Evolutionary conservation across 2,797 vertebrate species (phyloP).

Genomic region (Artibeus lituratus): DNA sequence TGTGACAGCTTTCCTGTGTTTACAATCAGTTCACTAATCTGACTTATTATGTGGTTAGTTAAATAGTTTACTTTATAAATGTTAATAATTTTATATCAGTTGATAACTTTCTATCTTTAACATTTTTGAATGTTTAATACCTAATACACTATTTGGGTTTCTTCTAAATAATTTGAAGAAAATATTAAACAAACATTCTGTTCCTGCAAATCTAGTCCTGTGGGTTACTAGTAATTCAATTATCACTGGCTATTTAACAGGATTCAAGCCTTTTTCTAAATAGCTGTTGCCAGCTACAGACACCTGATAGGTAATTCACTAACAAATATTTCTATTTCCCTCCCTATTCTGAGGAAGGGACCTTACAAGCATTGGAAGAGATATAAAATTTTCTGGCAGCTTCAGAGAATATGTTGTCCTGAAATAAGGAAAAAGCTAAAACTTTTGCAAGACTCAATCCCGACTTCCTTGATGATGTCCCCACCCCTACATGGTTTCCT

Average conservation of each 20-base stretch:
- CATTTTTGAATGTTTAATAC: slow-evolving; percentile 3
- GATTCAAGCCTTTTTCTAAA: neutral
- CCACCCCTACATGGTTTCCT: neutral
- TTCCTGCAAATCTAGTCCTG: neutral
- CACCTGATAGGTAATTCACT: neutral
- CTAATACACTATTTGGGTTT: neutral
- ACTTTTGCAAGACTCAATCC: neutral
- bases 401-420: neutral
- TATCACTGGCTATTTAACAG: neutral
- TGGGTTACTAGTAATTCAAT: neutral
- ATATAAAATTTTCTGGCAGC: neutral
- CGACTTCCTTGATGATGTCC: neutral
- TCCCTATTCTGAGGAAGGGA: neutral
- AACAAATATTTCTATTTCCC: neutral
- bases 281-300: neutral
- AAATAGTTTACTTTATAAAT: neutral
- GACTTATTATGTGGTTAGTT: neutral
- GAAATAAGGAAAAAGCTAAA: neutral
- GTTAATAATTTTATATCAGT: slow-evolving; percentile 23
- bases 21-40: neutral
- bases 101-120: neutral
- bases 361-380: neutral
- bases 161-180: neutral
- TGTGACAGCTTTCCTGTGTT: neutral
- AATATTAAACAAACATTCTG: slow-evolving; percentile 21